Base-by-base conservation (phyloP, 2,113 vertebrate genomes). In the Aegithalos caudatus region DNA sequence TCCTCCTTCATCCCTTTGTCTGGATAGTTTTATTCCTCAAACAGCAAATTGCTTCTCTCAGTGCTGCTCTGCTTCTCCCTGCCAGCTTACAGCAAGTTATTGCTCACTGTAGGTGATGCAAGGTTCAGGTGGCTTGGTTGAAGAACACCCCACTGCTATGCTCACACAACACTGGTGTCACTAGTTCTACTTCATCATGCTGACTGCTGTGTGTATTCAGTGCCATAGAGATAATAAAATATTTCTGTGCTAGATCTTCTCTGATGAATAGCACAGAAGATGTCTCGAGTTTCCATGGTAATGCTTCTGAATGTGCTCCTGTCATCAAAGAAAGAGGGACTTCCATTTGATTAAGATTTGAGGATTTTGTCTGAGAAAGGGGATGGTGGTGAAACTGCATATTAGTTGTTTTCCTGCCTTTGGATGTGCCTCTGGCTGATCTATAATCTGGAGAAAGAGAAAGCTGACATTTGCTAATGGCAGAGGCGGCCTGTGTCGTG, bases 211-310 rank as follows among this genome's bases (percentile, higher is more conserved):
- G 58, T 83, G 44, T 74, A 24, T 57, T 88, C 76, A 57, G 64
- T 88, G 76, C 48, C 1, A 1, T 17, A 78, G 51, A 83, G 67
- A 92, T 93, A 44, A 94, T 93, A 88, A 92, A 94, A 88, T 92
- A 95, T 92, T 95, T 95, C 86, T 83, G 25, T 74, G 48, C 60
- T 81, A 35, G 35, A 87, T 91, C 31, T 72, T 78, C 51, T 74
- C 31, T 88, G 79, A 81, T 95, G 77, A 94, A 80, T 84, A 90
- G 60, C 72, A 64, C 54, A 86, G 80, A 78, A 69, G 76, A 93
- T 93, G 65, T 78, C 85, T 95, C 6, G 19, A 74, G 94, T 97
- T 96, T 92, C 96, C 94, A 96, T 96, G 92, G 92, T 86, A 94
- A 94, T 94, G 53, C 71, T 92, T 88, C 60, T 95, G 82, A 93